A percentile compares a stretch with the other conserved stretches of the same genome.
Evolutionary conservation across 2,113 vertebrate species (phyloP).

Genomic region (Chlorodrepanis virens): DNA sequence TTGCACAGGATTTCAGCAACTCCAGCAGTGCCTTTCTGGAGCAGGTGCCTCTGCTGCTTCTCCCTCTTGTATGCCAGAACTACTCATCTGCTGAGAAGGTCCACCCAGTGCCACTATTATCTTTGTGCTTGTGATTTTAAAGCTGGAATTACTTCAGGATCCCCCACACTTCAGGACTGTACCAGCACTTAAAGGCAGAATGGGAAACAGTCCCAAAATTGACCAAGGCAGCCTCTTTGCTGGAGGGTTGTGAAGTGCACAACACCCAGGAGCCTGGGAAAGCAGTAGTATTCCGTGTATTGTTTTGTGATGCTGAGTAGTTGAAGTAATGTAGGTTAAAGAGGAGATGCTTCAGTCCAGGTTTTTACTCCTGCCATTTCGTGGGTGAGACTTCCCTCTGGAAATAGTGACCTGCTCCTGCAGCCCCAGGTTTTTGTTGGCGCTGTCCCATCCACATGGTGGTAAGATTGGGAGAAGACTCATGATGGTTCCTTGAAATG

Average conservation of each 20-base stretch:
- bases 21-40: background rate
- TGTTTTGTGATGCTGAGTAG: background rate
- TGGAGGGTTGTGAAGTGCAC: background rate
- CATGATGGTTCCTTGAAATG: background rate
- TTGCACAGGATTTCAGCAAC: fast-evolving
- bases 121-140: background rate
- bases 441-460: background rate
- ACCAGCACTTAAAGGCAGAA: background rate
- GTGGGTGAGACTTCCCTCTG: background rate
- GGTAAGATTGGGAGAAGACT: background rate
- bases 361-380: background rate
- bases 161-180: background rate
- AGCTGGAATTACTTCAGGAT: background rate
- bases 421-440: background rate
- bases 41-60: background rate
- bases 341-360: background rate
- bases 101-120: background rate
- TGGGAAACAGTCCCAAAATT: background rate
- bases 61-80: background rate
- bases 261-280: background rate
- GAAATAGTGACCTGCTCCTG: background rate
- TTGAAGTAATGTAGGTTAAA: too few species aligned
- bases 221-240: background rate
- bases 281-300: background rate
- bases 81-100: background rate